These are phyloP conservation scores for Lasioglossum oenotherae DNA, from an alignment of 2,888 invertebrate genomes.

Conservation along the genomic window DNA sequence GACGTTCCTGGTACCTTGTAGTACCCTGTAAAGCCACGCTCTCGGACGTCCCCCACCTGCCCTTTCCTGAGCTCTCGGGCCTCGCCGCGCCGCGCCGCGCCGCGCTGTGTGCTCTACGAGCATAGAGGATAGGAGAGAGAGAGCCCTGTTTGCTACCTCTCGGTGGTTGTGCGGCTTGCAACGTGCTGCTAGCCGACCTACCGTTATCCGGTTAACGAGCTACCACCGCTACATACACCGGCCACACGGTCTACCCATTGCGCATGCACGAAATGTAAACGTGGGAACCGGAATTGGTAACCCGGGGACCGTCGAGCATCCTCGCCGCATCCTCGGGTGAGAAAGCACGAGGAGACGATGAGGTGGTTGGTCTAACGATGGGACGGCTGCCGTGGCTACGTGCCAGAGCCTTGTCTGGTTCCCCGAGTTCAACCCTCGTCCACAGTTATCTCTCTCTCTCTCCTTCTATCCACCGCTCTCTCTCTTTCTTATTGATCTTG, in stretches of 20 bases:
- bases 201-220: slow-evolving; percentile 84
- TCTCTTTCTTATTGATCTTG: neutral
- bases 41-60: slow-evolving; percentile 47
- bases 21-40: slow-evolving; percentile 64
- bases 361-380: slow-evolving; percentile 51
- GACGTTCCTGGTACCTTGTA: slow-evolving; percentile 68
- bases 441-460: neutral
- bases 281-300: slow-evolving; percentile 84
- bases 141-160: slow-evolving; percentile 17
- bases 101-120: slow-evolving; percentile 16
- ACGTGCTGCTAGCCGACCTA: slow-evolving; percentile 79
- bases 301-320: slow-evolving; percentile 62
- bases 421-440: slow-evolving; percentile 34
- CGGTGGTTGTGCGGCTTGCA: slow-evolving; percentile 70
- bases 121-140: neutral
- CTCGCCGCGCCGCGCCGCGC: slow-evolving; percentile 30
- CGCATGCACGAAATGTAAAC: slow-evolving; percentile 85
- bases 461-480: neutral
- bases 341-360: slow-evolving; percentile 68
- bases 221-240: slow-evolving; percentile 82
- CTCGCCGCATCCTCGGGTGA: slow-evolving; percentile 64
- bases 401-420: neutral
- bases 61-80: slow-evolving; percentile 1
- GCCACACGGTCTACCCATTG: slow-evolving; percentile 79
- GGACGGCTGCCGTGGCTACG: neutral